Conservation (phyloP, 2,888 invertebrate genomes). For the Noctua comes region DNA sequence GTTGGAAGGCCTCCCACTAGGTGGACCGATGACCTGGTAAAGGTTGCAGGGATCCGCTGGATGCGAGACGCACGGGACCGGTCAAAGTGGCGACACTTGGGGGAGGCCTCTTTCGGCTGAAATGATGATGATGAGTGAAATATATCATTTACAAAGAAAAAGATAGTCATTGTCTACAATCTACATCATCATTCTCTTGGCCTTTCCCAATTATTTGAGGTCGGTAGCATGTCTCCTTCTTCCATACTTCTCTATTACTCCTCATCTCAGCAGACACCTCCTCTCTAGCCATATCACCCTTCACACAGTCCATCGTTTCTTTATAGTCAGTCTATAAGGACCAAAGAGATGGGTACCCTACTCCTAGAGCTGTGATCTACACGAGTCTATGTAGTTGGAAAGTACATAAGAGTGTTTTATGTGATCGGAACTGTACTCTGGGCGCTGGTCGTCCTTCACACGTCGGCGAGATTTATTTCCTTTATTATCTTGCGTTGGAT, state of each 20-base stretch:
- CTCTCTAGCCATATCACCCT: too few species aligned
- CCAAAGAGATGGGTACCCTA: conserved; percentile 30
- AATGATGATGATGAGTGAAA: background rate
- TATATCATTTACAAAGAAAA: background rate
- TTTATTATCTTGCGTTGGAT: conserved; percentile 5
- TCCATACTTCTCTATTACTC: too few species aligned
- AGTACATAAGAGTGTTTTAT: conserved; percentile 33
- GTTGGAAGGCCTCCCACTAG: too few species aligned
- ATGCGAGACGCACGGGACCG: too few species aligned
- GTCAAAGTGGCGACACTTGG: too few species aligned
- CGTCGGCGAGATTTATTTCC: background rate
- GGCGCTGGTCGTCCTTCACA: background rate
- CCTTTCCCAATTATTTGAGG: too few species aligned
- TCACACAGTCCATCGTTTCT: too few species aligned
- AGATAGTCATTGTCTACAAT: background rate
- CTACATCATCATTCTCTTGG: background rate
- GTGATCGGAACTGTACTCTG: conserved; percentile 31
- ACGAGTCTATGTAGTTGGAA: conserved; percentile 9
- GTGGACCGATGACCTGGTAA: too few species aligned
- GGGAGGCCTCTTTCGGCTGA: too few species aligned
- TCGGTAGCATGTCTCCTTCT: too few species aligned
- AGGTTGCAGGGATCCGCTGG: too few species aligned
- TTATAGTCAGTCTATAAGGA: background rate
- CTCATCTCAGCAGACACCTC: too few species aligned
- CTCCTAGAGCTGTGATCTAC: conserved; percentile 12